Base-by-base conservation (phyloP, 1,140 invertebrate species). In the Trachymyrmex cornetzi region DNA sequence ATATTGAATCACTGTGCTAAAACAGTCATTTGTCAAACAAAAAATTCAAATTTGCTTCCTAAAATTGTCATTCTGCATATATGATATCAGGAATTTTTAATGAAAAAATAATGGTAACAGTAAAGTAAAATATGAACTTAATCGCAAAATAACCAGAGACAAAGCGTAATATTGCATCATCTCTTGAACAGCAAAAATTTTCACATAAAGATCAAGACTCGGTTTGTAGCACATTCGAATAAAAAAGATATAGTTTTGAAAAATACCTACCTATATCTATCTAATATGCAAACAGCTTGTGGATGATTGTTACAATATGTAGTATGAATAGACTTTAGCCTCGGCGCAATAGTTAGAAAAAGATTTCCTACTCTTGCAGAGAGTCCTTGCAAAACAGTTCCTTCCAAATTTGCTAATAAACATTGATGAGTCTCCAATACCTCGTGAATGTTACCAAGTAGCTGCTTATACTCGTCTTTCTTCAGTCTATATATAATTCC, bases 251-350 rank as follows among this genome's bases (percentile, higher is more conserved):
- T 24, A 44, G 30, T 30, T 50, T 53, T 44, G 7, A 11, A n/a
- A 66, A 74, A 19, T 77, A 77, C 96, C 96, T 95, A 98, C 98
- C 98, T 98, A 92, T 98, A 98, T 94, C 98, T 98, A 94, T 99
- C 98, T 88, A 99, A 96, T 88, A 99, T 97, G 92, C 97, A 97
- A 55, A 99, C 98, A 92, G 99, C 98, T 94, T 97, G 97, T 0
- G 99, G 99, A 96, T 99, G 99, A 91, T 98, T 97, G 84, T 97
- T 96, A 95, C 99, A 99, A 94, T 99, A 99, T 19, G 95, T 96
- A 89, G 97, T 97, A 95, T 99, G 98, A 30, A 99, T 97, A 86
- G 96, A 95, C 95, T 99, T 99, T 74, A 99, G 96, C 93, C 97
- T 96, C 22, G 98, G 97, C 11, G 99, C 99, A 94, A 97, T 97